A percentile compares a stretch with the other conserved stretches of the same genome.
These are phyloP conservation scores for Vireo altiloquus DNA, from an alignment of 2,113 vertebrate genomes.

Conservation along the genomic window DNA sequence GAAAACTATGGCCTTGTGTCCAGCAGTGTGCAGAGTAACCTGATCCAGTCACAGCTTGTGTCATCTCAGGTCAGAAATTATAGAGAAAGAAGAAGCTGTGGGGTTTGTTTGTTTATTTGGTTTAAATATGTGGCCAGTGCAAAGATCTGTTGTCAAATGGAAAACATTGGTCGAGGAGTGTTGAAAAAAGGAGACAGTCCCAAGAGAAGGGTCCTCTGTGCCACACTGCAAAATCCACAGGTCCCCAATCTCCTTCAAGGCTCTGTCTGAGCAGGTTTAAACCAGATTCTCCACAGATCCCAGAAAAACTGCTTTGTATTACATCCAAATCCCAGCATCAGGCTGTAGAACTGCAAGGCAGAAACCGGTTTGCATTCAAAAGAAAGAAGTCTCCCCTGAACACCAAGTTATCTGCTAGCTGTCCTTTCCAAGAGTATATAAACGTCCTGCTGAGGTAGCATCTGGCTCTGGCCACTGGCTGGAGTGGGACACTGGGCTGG, in stretches of 20 bases:
- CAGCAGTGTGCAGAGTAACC: not conserved
- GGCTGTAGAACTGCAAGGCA: not conserved
- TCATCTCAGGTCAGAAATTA: slow-evolving; percentile 63
- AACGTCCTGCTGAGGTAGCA: not conserved
- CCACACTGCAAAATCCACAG: not conserved
- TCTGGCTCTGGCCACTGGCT: not conserved
- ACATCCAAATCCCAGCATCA: not conserved
- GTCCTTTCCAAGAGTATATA: not conserved
- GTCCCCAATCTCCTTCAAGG: not conserved
- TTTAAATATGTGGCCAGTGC: not conserved
- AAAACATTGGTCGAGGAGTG: not conserved
- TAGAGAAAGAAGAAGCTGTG: slow-evolving; percentile 4
- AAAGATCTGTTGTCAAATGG: slow-evolving; percentile 23
- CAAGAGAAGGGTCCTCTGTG: not conserved
- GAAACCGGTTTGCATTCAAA: not conserved
- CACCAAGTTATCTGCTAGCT: not conserved
- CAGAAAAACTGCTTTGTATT: not conserved
- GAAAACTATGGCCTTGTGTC: not conserved
- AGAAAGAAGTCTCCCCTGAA: not conserved
- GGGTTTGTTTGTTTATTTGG: slow-evolving; percentile 51
- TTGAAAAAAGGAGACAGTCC: not conserved
- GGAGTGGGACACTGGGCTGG: not conserved
- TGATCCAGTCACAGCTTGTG: not conserved
- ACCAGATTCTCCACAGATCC: not conserved
- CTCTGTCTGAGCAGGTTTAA: not conserved